Base-by-base conservation (phyloP, 2,113 vertebrate genomes). In the Sisor rabdophorus region DNA sequence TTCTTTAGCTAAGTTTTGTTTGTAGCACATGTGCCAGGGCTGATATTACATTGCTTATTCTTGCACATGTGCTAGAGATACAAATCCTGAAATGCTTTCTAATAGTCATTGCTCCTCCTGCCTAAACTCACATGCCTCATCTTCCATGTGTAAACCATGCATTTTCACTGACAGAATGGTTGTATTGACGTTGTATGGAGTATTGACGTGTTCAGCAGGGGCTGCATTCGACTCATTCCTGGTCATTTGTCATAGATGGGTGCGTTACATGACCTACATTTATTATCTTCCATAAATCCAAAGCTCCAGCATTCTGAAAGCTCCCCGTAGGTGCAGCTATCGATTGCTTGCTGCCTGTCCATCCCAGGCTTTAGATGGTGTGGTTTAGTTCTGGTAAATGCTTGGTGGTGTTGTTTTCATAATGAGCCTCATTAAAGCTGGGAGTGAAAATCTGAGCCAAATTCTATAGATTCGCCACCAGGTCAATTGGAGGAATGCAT, bases 391-490 rank as follows among this genome's bases (percentile, higher is more conserved):
- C 24, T 20, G 12, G 54, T 40, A 19, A 19, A 17, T 84, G 84
- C 7, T 71, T 86, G 88, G 86, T 70, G 77, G 20, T 81, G 85
- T 83, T 83, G 79, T 50, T 52, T 20, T 81, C 22, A 10, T 68
- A 44, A 71, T 77, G 47, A 77, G 78, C 28, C 54, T 28, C 68
- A 61, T 76, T 82, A 71, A 44, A 79, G 48, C 44, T 76, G 68
- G 4, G 24, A 55, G 73, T 60, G 40, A 36, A 40, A 55, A 30
- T 24, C 16, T 67, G 59, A 30, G 40, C 32, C 32, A 61, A 50
- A 24, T 36, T n/a, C 60, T 13, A 53, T 30, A 68, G 22, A 17
- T 40, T 26, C 44, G 36, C 10, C 60, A 2, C 54, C 28, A 52
- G 65, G 44, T 36, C 11, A 24, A 52, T 60, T 69, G 64, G 24